These are phyloP conservation scores for Diarsia mendica DNA, from an alignment of 2,888 invertebrate genomes.

Conservation along the genomic window DNA sequence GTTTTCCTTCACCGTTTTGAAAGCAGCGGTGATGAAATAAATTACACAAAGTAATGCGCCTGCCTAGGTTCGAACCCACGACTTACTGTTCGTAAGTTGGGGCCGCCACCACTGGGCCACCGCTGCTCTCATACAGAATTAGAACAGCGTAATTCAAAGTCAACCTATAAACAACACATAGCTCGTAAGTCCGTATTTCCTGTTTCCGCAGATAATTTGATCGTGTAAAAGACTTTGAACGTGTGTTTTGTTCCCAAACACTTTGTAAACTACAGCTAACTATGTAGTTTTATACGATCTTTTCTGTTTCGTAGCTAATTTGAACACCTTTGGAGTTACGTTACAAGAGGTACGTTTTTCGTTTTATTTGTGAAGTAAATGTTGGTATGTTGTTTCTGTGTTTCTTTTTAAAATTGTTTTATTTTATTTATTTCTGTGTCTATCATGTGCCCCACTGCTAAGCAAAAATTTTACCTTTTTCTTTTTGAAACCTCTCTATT, in stretches of 20 bases:
- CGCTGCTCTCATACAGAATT: no score
- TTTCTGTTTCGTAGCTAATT: constrained; percentile 15
- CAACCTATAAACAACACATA: not conserved
- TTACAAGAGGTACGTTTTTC: not conserved
- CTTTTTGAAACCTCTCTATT: no score
- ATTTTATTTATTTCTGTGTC: no score
- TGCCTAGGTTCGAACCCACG: no score
- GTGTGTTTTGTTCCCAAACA: not conserved
- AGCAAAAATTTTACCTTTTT: no score
- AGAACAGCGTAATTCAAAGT: not conserved
- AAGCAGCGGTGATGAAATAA: no score
- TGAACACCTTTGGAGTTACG: not conserved
- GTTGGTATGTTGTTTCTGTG: not conserved
- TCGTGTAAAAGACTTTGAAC: constrained; percentile 20
- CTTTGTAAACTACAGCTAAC: constrained; percentile 10
- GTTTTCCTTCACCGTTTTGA: no score
- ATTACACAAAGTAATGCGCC: no score
- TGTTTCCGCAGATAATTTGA: constrained; percentile 21
- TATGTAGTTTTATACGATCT: constrained; percentile 18
- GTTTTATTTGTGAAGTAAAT: constrained; percentile 1
- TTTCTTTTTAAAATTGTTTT: not conserved
- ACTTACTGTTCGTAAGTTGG: no score
- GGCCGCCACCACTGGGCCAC: no score
- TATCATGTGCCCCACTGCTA: no score
- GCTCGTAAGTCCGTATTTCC: constrained; percentile 22